Evolutionary conservation across 2,888 invertebrate genomes (phyloP).

Genomic region (Nasonia oneida): DNA sequence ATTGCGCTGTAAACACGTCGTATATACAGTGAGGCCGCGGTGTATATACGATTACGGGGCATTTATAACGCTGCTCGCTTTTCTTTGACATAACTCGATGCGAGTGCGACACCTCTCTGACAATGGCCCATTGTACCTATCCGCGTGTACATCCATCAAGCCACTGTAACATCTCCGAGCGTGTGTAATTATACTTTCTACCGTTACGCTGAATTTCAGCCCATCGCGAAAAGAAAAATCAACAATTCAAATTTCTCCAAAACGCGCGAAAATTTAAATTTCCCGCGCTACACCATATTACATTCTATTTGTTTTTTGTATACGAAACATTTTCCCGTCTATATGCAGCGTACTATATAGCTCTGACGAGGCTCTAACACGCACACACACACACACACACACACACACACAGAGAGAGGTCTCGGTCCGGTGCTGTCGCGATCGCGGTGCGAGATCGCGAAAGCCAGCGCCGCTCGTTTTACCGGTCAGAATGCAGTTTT

Average conservation of each 20-base stretch:
- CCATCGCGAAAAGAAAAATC: neutral
- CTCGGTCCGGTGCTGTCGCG: slow-evolving; percentile 53
- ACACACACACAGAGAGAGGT: neutral
- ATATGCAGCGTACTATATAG: too few species aligned
- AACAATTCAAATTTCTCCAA: neutral
- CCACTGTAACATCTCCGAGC: too few species aligned
- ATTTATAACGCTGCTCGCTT: neutral
- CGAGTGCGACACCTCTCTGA: too few species aligned
- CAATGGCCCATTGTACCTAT: too few species aligned
- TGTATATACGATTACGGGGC: neutral
- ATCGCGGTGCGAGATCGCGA: slow-evolving; percentile 57
- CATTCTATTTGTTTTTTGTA: too few species aligned
- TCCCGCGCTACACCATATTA: neutral
- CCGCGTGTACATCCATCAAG: too few species aligned
- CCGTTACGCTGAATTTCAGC: neutral
- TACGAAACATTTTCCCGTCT: neutral
- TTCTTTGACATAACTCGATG: too few species aligned
- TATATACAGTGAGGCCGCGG: neutral
- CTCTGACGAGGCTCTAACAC: neutral
- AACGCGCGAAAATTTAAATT: slow-evolving; percentile 3
- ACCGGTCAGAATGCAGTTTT: slow-evolving; percentile 58
- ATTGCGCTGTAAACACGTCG: slow-evolving; percentile 43
- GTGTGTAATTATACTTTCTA: too few species aligned
- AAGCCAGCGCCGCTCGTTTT: slow-evolving; percentile 53
- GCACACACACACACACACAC: neutral